A percentile compares a stretch with the other conserved stretches of the same genome.
Conservation (phyloP, 2,797 vertebrate genomes). For the Cynodonichthys magdalenae region DNA sequence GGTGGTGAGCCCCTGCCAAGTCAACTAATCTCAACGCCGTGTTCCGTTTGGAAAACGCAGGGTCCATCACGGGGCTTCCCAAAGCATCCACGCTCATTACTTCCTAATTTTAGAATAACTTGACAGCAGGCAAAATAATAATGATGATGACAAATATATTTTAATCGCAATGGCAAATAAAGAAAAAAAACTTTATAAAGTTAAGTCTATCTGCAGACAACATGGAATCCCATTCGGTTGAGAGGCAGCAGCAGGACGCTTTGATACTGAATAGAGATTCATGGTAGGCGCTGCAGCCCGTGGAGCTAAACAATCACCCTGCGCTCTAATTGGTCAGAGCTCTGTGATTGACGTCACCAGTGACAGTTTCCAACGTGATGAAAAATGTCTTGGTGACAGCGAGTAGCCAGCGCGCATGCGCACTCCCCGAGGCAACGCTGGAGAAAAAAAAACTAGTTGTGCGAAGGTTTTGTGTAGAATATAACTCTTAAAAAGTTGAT, state of each 20-base stretch:
- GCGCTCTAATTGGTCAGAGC: constrained; percentile 89
- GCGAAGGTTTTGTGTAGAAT: constrained; percentile 81
- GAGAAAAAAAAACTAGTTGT: constrained; percentile 59
- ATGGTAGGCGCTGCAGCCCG: constrained; percentile 86
- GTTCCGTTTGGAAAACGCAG: constrained; percentile 91
- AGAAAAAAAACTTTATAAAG: constrained; percentile 77
- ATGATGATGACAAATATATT: constrained; percentile 87
- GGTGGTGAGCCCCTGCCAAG: constrained; percentile 88
- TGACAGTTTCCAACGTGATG: constrained; percentile 88
- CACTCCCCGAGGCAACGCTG: constrained; percentile 66
- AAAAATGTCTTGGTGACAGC: constrained; percentile 86
- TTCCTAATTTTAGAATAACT: constrained; percentile 89
- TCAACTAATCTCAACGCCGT: constrained; percentile 93
- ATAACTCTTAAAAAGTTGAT: constrained; percentile 74
- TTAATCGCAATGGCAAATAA: constrained; percentile 85
- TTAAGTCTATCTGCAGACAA: constrained; percentile 88
- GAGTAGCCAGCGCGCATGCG: constrained; percentile 83
- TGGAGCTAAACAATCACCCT: constrained; percentile 89
- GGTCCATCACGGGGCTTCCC: constrained; percentile 90
- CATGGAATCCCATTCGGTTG: constrained; percentile 89
- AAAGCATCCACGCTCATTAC: constrained; percentile 89
- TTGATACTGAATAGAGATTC: constrained; percentile 94
- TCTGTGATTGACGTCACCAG: constrained; percentile 88
- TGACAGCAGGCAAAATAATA: constrained; percentile 91
- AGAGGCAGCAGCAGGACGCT: constrained; percentile 91